Conservation (phyloP, 2,888 invertebrate genomes). For the Napeogenes sylphis region DNA sequence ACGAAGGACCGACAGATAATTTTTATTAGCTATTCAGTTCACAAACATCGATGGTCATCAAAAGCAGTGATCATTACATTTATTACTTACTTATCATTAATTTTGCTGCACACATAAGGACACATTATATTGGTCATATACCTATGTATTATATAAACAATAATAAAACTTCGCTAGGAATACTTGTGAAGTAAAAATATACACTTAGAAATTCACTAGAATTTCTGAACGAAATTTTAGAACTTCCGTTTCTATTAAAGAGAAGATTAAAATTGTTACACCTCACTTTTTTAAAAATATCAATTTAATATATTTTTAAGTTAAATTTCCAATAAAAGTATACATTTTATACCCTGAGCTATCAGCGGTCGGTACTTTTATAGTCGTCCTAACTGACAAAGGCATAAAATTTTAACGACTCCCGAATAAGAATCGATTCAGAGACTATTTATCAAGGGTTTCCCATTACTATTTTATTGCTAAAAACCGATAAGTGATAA, state of each 20-base stretch:
- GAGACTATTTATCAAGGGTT: slow-evolving; percentile 45
- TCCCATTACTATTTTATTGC: slow-evolving; percentile 56
- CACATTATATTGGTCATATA: too few species aligned
- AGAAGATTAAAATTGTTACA: too few species aligned
- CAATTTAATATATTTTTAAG: too few species aligned
- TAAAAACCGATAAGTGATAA: slow-evolving; percentile 42
- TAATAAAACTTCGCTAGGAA: too few species aligned
- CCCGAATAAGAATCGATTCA: slow-evolving; percentile 53
- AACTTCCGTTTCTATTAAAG: too few species aligned
- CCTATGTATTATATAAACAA: too few species aligned
- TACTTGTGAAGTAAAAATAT: too few species aligned
- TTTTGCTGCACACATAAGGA: slow-evolving; percentile 65
- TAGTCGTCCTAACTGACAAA: slow-evolving; percentile 39
- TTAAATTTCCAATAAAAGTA: neutral
- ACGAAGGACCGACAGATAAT: slow-evolving; percentile 41
- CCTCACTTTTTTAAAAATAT: too few species aligned
- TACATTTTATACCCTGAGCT: neutral
- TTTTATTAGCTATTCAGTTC: slow-evolving; percentile 24
- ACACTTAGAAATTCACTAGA: too few species aligned
- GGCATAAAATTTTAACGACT: slow-evolving; percentile 61
- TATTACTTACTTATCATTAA: slow-evolving; percentile 67
- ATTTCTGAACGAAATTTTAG: too few species aligned
- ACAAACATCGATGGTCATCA: slow-evolving; percentile 27
- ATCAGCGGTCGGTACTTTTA: slow-evolving; percentile 31
- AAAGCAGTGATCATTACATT: slow-evolving; percentile 50